Conservation (phyloP, 1,140 invertebrate genomes). For the Aphis craccivora region DNA sequence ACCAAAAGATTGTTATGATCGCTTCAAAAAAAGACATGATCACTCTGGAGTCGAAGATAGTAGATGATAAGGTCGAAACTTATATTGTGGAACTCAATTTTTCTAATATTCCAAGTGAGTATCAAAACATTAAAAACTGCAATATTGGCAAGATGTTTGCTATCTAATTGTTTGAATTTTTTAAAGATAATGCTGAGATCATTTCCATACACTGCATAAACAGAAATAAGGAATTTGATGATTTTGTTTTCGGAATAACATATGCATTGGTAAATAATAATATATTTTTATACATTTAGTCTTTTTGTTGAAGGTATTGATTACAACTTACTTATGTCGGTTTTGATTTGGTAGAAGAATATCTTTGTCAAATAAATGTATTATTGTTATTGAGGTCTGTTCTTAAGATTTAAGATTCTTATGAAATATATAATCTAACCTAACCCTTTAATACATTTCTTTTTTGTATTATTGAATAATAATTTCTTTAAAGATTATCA, state of each 20-base stretch:
- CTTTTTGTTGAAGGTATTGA: too few relatives aligned
- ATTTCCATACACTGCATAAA: conserved; percentile 34
- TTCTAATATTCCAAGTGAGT: conserved; percentile 29
- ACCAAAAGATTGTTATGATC: neutral
- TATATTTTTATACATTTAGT: neutral
- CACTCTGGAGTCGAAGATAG: neutral
- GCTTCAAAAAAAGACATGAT: neutral
- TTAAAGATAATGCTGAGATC: conserved; percentile 30
- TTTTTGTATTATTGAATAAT: neutral
- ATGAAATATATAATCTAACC: neutral
- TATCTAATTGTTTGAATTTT: neutral
- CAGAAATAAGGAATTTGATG: neutral
- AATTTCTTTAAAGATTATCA: neutral
- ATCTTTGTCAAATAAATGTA: neutral
- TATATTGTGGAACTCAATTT: neutral
- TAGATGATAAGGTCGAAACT: neutral
- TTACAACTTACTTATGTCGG: too few relatives aligned
- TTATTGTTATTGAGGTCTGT: neutral
- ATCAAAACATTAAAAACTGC: neutral
- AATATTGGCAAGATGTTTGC: neutral
- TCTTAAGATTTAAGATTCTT: neutral
- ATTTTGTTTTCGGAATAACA: conserved; percentile 20
- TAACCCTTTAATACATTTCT: neutral
- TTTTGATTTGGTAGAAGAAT: neutral
- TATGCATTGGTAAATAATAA: neutral